Percentiles rank a stretch among this genome's conserved stretches.
Conservation (phyloP, 2,888 invertebrate species). For the Encarsia formosa region DNA sequence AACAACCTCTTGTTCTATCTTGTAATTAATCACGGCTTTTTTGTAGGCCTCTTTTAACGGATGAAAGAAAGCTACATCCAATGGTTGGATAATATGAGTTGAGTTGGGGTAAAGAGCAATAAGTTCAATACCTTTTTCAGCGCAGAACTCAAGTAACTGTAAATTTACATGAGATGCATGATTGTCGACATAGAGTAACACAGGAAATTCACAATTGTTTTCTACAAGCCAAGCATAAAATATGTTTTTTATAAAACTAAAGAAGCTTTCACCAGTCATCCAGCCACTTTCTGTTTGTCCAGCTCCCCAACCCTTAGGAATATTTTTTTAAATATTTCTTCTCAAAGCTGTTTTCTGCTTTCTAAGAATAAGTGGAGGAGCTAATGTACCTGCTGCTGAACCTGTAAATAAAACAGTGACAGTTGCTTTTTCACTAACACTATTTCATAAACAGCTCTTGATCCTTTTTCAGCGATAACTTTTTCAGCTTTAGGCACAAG, state of each 20-base stretch:
- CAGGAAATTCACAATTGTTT: conserved; percentile 26
- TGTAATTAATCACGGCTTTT: not conserved
- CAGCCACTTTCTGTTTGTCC: conserved; percentile 31
- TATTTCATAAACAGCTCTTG: not conserved
- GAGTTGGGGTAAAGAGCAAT: conserved; percentile 2
- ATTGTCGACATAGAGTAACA: conserved; percentile 35
- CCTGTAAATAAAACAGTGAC: not conserved
- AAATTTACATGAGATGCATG: conserved; percentile 30
- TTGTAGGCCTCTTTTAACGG: not conserved
- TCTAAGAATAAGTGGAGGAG: not conserved
- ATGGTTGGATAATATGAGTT: too few relatives aligned
- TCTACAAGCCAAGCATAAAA: conserved; percentile 30
- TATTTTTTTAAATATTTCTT: not conserved
- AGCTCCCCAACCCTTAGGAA: conserved; percentile 23
- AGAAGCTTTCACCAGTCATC: conserved; percentile 32
- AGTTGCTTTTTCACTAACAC: not conserved
- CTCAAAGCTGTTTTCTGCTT: not conserved
- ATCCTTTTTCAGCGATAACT: too few relatives aligned
- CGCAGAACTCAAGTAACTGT: not conserved
- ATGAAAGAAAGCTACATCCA: not conserved
- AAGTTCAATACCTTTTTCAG: not conserved
- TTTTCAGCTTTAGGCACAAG: too few relatives aligned
- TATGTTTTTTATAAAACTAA: conserved; percentile 29
- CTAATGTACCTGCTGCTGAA: not conserved
- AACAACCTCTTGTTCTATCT: not conserved